Percentiles rank a stretch among this genome's conserved stretches.
Evolutionary conservation across 2,797 vertebrate species (phyloP).

Genomic region (Crenuchus spilurus): DNA sequence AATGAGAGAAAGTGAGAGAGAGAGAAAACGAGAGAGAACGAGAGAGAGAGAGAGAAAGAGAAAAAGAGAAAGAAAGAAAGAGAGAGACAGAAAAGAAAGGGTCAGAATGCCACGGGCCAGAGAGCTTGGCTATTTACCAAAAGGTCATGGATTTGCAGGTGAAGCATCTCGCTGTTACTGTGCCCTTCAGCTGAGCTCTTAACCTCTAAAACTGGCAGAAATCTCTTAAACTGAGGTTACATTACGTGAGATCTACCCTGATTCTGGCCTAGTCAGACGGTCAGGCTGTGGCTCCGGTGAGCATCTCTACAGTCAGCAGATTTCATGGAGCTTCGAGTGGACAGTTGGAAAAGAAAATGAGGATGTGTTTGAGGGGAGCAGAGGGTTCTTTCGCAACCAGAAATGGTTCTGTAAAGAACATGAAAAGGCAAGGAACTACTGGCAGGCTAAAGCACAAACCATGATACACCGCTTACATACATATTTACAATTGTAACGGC

Average conservation of each 20-base stretch:
- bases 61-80: neutral
- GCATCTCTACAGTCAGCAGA: neutral
- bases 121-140: neutral
- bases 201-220: neutral
- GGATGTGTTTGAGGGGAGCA: too few species aligned
- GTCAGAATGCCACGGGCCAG: neutral
- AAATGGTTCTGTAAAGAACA: too few species aligned
- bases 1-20: neutral
- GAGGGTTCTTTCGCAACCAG: too few species aligned
- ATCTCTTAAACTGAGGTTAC: neutral
- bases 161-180: neutral
- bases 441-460: too few species aligned
- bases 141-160: conserved; percentile 2
- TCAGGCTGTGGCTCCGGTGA: neutral
- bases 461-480: too few species aligned
- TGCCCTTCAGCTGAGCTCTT: neutral
- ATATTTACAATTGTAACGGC: too few species aligned
- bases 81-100: neutral
- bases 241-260: neutral
- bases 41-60: neutral
- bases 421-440: too few species aligned
- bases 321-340: neutral
- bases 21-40: neutral
- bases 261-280: neutral
- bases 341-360: neutral